Evolutionary conservation across 2,888 invertebrate genomes (phyloP), one percentile per base, ranked within the genome.

Genomic region (Archips crataeganus): DNA sequence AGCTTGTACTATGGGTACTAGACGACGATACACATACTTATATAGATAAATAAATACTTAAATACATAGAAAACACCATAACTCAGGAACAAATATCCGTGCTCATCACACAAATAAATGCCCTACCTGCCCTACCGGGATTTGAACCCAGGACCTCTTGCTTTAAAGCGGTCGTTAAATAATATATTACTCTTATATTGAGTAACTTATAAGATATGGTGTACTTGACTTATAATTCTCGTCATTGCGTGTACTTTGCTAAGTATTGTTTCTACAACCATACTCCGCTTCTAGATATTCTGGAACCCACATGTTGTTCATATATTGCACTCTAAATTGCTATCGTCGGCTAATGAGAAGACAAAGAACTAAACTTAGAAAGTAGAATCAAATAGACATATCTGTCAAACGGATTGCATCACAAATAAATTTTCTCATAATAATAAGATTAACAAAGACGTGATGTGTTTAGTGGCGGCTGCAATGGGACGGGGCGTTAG

Each of bases 381-480:
- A 2, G 36, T 15, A 64, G 69, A 69, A 72, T 68, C 60, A 75
- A 71, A 69, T 72, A 64, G 59, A 72, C 72, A 75, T 85, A 87
- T 85, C 86, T 88, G 90, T 91, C 92, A 90, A 90, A 89, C 84
- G 85, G 85, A 85, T 86, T 88, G 87, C 87, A 90, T 88, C 84
- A 86, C 89, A 88, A 89, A 93, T 93, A 93, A 93, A 93, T 93
- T 90, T 89, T 87, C 85, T 83, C 86, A 87, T 90, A 89, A 91
- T 92, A 94, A 93, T 92, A 94, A 94, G 92, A 94, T 90, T 87
- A 93, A 93, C 90, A 93, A 84, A 88, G 87, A 80, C 82, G 88
- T 81, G 87, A 89, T 88, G 89, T 88, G 87, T 82, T 86, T 84
- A 82, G 84, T 84, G 83, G 82, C 78, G 70, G 71, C 71, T 66